Conservation (phyloP, 2,888 invertebrate genomes). For the Pollenia griseotomentosa region DNA sequence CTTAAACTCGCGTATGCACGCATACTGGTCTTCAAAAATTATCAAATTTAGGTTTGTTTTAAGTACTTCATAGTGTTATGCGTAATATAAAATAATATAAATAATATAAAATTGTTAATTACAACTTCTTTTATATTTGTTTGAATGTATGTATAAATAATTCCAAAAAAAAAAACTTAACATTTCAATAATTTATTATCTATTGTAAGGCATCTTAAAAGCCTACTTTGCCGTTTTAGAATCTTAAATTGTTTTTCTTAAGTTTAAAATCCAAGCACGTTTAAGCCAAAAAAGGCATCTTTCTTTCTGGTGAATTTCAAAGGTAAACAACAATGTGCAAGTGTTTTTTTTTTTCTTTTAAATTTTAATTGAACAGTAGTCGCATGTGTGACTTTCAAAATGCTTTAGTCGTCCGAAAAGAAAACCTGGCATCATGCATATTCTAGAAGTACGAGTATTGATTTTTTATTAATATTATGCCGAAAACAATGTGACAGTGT, state of each 20-base stretch:
- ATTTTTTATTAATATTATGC: slow-evolving; percentile 17
- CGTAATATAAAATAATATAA: no score
- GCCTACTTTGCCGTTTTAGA: not conserved
- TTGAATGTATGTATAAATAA: not conserved
- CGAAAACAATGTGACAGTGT: slow-evolving; percentile 5
- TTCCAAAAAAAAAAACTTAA: no score
- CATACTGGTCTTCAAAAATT: no score
- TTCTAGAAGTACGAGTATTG: slow-evolving; percentile 4
- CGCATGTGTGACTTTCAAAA: slow-evolving; percentile 31
- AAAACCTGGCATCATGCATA: slow-evolving; percentile 4
- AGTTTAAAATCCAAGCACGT: slow-evolving; percentile 39
- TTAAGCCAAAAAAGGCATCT: not conserved
- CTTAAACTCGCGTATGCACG: no score
- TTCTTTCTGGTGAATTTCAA: slow-evolving; percentile 18
- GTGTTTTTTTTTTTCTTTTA: slow-evolving; percentile 38
- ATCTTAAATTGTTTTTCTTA: not conserved
- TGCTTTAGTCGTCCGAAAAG: not conserved
- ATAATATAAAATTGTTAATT: no score
- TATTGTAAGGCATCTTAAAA: not conserved
- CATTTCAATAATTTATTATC: no score
- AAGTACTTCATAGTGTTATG: no score
- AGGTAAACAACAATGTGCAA: slow-evolving; percentile 46
- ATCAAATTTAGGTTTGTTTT: no score
- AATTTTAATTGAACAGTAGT: slow-evolving; percentile 54
- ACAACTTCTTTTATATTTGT: not conserved